A percentile compares a stretch with the other conserved stretches of the same genome.
Evolutionary conservation across 2,113 vertebrate species (phyloP).

Genomic region (Ceyx margarethae): DNA sequence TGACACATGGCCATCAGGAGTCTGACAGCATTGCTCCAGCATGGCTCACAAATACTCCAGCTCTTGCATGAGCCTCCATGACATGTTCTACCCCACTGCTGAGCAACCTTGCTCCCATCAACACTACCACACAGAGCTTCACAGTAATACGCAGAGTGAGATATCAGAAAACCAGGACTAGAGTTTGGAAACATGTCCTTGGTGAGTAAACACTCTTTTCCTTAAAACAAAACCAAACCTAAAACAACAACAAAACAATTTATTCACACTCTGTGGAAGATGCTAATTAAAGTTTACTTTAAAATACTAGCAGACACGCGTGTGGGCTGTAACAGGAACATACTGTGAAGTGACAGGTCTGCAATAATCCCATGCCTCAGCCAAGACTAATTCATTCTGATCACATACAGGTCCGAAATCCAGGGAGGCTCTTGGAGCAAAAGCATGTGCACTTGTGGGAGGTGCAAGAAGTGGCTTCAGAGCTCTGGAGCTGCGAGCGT

Average conservation of each 20-base stretch:
- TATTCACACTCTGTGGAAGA: constrained; percentile 47
- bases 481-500: background rate
- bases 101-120: background rate
- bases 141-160: background rate
- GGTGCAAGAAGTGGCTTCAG: constrained; percentile 46
- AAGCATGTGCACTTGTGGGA: constrained; percentile 59
- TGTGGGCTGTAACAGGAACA: constrained; percentile 69
- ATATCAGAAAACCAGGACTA: background rate
- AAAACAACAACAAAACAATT: constrained; percentile 63
- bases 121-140: accelerated
- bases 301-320: constrained; percentile 63
- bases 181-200: constrained; percentile 31
- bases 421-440: constrained; percentile 39
- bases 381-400: constrained; percentile 46
- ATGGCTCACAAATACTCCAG: background rate
- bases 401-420: constrained; percentile 50
- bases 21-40: background rate
- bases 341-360: constrained; percentile 69
- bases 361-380: constrained; percentile 51
- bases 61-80: accelerated
- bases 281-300: constrained; percentile 62
- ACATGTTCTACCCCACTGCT: background rate
- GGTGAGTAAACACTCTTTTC: constrained; percentile 31
- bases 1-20: background rate
- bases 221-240: constrained; percentile 43